A percentile compares a stretch with the other conserved stretches of the same genome.
Conservation (phyloP, 2,888 invertebrate genomes). For the Lasioglossum lativentre region DNA sequence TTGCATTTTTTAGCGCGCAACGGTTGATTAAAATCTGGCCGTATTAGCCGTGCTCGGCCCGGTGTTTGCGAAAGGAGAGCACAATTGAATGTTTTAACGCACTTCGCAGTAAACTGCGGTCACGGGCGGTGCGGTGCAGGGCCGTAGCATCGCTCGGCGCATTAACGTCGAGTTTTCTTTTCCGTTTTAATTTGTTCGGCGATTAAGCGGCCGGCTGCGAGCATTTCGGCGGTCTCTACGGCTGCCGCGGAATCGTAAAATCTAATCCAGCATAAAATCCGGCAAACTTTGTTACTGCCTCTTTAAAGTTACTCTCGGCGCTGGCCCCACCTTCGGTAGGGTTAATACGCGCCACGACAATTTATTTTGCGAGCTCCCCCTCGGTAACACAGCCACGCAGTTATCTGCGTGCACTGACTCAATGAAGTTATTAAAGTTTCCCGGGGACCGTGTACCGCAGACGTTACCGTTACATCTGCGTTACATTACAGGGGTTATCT, state of each 20-base stretch:
- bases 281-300: conserved; percentile 62
- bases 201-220: conserved; percentile 38
- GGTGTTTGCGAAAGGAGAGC: not conserved
- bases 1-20: conserved; percentile 1
- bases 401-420: conserved; percentile 52
- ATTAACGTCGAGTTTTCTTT: conserved; percentile 26
- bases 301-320: conserved; percentile 57
- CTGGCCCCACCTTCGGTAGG: conserved; percentile 24
- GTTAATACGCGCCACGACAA: conserved; percentile 61
- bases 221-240: conserved; percentile 7
- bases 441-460: conserved; percentile 35
- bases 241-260: conserved; percentile 54
- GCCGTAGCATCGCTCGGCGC: not conserved
- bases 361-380: conserved; percentile 53
- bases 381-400: conserved; percentile 7
- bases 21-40: conserved; percentile 6
- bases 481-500: conserved; percentile 53
- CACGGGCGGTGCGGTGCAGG: not conserved
- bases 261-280: conserved; percentile 59
- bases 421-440: conserved; percentile 64
- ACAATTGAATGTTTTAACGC: not conserved
- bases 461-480: conserved; percentile 54
- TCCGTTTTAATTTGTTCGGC: conserved; percentile 55
- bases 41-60: not conserved
- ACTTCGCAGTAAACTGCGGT: not conserved